Conservation (phyloP, 1,140 invertebrate genomes). For the Drosophila malerkotliana region DNA sequence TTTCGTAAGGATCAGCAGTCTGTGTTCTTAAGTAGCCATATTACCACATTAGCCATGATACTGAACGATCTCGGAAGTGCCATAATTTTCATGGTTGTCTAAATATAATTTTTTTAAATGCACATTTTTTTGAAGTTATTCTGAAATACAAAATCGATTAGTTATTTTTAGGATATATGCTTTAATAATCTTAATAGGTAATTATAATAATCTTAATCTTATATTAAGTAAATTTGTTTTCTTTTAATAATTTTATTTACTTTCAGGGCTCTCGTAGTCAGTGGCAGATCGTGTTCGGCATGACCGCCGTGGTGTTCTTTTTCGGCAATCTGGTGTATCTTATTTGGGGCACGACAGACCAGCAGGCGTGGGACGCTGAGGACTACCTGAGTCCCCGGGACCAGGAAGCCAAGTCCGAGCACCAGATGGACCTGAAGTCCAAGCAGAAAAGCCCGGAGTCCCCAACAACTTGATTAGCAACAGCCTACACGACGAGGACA, state of each 20-base stretch:
- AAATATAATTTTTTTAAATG: too few species aligned
- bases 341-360: slow-evolving; percentile 87
- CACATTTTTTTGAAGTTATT: too few species aligned
- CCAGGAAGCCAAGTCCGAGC: slow-evolving; percentile 15
- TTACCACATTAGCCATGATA: too few species aligned
- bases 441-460: neutral
- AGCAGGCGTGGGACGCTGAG: slow-evolving; percentile 88
- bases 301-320: slow-evolving; percentile 88
- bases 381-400: slow-evolving; percentile 53
- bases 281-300: slow-evolving; percentile 91
- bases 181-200: too few species aligned
- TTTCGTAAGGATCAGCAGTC: too few species aligned
- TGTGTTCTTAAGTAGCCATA: too few species aligned
- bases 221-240: too few species aligned
- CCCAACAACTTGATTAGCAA: slow-evolving; percentile 18
- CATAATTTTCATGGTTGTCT: too few species aligned
- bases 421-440: slow-evolving; percentile 9
- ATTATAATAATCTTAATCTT: too few species aligned
- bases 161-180: too few species aligned
- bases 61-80: too few species aligned
- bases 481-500: slow-evolving; percentile 31
- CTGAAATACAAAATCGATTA: too few species aligned
- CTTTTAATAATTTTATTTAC: slow-evolving; percentile 9
- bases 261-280: slow-evolving; percentile 85
- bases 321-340: slow-evolving; percentile 89